Percentiles rank a stretch among this genome's conserved stretches.
Evolutionary conservation across 2,113 vertebrate genomes (phyloP).

Genomic region (Phodopus roborovskii): DNA sequence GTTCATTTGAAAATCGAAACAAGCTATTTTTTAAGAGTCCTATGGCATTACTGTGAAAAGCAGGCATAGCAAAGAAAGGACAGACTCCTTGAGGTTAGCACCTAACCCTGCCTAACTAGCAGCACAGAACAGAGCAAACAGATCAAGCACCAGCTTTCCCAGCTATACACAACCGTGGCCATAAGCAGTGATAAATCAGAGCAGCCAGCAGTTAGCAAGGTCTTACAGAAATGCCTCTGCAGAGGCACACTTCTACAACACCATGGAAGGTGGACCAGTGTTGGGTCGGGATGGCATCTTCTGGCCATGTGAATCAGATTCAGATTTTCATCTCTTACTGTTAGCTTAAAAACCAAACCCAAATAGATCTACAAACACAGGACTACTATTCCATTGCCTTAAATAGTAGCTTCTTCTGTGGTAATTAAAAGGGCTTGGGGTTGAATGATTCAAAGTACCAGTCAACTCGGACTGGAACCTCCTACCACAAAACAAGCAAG

Average conservation of each 20-base stretch:
- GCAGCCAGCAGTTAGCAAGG: background rate
- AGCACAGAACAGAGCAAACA: background rate
- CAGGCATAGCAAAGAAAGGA: background rate
- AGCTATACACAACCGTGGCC: too few relatives aligned
- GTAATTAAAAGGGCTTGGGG: background rate
- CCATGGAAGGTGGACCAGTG: background rate
- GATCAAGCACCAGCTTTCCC: background rate
- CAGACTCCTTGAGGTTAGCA: background rate
- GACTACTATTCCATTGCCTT: background rate
- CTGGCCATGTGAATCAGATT: background rate
- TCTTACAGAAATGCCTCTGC: background rate
- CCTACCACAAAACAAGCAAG: background rate
- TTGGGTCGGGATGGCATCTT: background rate
- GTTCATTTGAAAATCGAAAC: slow-evolving; percentile 21
- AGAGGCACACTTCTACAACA: background rate
- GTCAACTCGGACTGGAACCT: background rate
- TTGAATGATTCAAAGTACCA: background rate
- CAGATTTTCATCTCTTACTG: background rate
- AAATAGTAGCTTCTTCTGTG: background rate
- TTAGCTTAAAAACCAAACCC: background rate
- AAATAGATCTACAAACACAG: background rate
- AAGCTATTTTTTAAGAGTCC: background rate
- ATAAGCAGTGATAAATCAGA: background rate
- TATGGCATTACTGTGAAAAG: background rate
- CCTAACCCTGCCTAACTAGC: background rate